These are phyloP conservation scores for Poeciliopsis occidentalis DNA, from an alignment of 2,113 vertebrate species.

Conservation along the genomic window DNA sequence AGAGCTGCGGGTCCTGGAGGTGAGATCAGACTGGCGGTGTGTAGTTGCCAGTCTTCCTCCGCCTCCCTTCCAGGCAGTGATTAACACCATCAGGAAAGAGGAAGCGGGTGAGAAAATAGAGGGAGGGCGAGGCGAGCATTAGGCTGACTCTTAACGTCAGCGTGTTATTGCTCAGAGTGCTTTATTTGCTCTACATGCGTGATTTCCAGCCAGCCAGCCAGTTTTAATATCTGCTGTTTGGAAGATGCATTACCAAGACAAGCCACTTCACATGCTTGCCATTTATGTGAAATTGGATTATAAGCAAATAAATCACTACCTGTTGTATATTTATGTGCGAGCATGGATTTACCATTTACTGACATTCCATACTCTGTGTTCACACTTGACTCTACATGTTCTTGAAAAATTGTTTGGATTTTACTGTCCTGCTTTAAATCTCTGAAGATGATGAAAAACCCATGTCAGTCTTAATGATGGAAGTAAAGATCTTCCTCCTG, in stretches of 20 bases:
- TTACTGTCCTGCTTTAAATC: slow-evolving; percentile 51
- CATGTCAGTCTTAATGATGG: slow-evolving; percentile 27
- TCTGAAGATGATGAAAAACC: slow-evolving; percentile 56
- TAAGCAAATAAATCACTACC: slow-evolving; percentile 30
- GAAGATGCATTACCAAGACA: neutral
- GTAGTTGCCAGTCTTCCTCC: slow-evolving; percentile 14
- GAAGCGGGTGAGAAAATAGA: slow-evolving; percentile 50
- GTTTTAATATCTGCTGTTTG: slow-evolving; percentile 10
- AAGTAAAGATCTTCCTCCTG: slow-evolving; percentile 53
- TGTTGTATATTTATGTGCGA: neutral
- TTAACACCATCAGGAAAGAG: slow-evolving; percentile 60
- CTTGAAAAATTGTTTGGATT: slow-evolving; percentile 36
- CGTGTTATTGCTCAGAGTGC: slow-evolving; percentile 21
- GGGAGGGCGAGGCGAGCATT: slow-evolving; percentile 16
- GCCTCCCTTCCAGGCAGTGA: slow-evolving; percentile 33
- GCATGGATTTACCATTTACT: neutral
- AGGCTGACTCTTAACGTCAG: slow-evolving; percentile 9
- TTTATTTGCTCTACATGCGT: slow-evolving; percentile 25
- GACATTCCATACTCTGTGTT: slow-evolving; percentile 12
- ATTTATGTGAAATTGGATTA: slow-evolving; percentile 11
- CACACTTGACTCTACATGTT: slow-evolving; percentile 27
- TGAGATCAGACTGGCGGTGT: slow-evolving; percentile 30
- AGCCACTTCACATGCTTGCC: neutral
- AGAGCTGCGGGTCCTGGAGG: slow-evolving; percentile 14
- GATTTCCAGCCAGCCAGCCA: slow-evolving; percentile 7